Conservation (phyloP, 2,888 invertebrate species). For the Tetropium fuscum region DNA sequence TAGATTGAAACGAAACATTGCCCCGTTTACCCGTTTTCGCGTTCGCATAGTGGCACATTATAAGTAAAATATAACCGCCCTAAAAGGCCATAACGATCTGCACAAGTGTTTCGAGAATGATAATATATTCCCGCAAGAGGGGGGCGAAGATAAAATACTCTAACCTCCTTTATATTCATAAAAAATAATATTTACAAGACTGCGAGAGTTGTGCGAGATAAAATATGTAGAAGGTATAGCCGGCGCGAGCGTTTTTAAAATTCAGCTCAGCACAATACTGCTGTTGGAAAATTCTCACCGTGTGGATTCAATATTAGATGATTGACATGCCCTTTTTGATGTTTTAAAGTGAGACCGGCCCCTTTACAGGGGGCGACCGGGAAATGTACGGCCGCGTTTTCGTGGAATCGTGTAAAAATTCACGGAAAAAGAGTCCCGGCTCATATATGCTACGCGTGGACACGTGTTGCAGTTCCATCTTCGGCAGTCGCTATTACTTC, state of each 20-base stretch:
- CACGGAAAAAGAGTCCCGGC: slow-evolving; percentile 29
- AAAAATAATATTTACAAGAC: slow-evolving; percentile 39
- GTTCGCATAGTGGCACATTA: slow-evolving; percentile 10
- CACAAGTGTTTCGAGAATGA: slow-evolving; percentile 29
- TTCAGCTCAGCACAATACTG: slow-evolving; percentile 54
- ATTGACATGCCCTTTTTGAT: slow-evolving; percentile 61
- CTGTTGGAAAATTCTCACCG: slow-evolving; percentile 50
- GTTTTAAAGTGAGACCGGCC: slow-evolving; percentile 51
- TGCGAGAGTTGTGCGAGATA: slow-evolving; percentile 21
- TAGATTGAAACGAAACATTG: slow-evolving; percentile 27
- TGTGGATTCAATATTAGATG: slow-evolving; percentile 61
- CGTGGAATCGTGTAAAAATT: slow-evolving; percentile 29
- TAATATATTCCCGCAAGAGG: slow-evolving; percentile 24
- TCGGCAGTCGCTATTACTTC: slow-evolving; percentile 33
- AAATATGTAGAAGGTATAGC: slow-evolving; percentile 31
- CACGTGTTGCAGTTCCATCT: slow-evolving; percentile 44
- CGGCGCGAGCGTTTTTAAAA: slow-evolving; percentile 42
- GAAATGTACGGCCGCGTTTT: slow-evolving; percentile 16
- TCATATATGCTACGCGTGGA: slow-evolving; percentile 37
- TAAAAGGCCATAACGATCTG: slow-evolving; percentile 26
- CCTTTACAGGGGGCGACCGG: background rate
- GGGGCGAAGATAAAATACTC: slow-evolving; percentile 24
- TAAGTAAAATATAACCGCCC: slow-evolving; percentile 25
- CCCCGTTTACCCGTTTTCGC: slow-evolving; percentile 25
- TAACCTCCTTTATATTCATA: slow-evolving; percentile 32